Conservation (phyloP, 1,140 invertebrate genomes). For the Ladona fulva region DNA sequence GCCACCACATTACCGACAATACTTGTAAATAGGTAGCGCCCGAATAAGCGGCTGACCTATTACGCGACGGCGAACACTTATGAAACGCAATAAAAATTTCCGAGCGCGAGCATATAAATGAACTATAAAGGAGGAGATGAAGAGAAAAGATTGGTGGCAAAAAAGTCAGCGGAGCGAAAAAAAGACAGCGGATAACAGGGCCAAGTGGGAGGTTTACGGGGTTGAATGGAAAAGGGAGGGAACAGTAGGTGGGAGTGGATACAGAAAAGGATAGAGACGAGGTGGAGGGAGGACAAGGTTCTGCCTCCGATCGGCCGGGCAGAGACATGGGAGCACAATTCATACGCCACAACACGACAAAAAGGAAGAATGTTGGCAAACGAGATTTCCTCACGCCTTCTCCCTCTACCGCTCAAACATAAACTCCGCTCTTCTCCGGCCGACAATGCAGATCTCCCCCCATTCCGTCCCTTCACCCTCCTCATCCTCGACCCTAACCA, state of each 20-base stretch:
- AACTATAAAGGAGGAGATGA: too few relatives aligned
- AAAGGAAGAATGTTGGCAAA: constrained; percentile 9
- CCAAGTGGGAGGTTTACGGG: not conserved
- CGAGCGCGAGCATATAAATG: too few relatives aligned
- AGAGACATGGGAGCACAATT: not conserved
- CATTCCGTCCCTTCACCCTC: not conserved
- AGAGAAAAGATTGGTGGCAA: not conserved
- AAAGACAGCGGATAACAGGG: not conserved
- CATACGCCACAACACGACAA: constrained; percentile 7
- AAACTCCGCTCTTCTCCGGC: not conserved
- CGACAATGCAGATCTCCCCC: not conserved
- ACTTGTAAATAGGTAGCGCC: too few relatives aligned
- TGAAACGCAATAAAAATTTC: too few relatives aligned
- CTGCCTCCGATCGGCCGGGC: too few relatives aligned
- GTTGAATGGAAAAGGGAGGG: not conserved
- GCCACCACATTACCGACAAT: too few relatives aligned
- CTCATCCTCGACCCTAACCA: not conserved
- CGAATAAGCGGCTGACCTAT: too few relatives aligned
- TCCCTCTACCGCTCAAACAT: not conserved
- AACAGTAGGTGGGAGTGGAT: not conserved
- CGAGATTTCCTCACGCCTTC: not conserved
- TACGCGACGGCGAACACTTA: too few relatives aligned
- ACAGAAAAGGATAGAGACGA: not conserved
- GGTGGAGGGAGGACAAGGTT: not conserved
- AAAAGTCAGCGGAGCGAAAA: not conserved